Conservation (phyloP, 2,888 invertebrate genomes). For the Himalopsyche anomala region DNA sequence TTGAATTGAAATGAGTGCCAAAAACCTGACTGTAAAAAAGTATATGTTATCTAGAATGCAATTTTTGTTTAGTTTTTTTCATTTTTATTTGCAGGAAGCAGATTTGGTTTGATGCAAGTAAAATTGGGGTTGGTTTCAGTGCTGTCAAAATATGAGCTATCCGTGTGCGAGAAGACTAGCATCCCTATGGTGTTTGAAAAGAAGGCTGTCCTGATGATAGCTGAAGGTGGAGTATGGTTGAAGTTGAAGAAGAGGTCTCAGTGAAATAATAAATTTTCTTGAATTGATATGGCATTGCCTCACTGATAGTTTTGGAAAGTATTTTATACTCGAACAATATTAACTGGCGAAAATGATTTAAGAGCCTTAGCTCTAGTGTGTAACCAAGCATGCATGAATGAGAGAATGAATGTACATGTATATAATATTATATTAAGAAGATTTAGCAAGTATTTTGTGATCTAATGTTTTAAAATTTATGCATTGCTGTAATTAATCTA, state of each 20-base stretch:
- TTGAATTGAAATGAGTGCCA: background rate
- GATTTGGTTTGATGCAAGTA: constrained; percentile 68
- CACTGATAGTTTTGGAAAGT: background rate
- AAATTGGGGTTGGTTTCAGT: constrained; percentile 68
- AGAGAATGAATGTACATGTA: too few relatives aligned
- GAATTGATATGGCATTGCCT: too few relatives aligned
- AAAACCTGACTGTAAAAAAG: too few relatives aligned
- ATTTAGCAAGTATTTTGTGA: too few relatives aligned
- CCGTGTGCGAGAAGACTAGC: constrained; percentile 66
- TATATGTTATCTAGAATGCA: too few relatives aligned
- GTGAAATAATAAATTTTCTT: background rate
- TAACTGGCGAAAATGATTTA: too few relatives aligned
- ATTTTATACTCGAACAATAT: background rate
- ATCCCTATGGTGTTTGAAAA: constrained; percentile 67
- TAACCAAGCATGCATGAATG: too few relatives aligned
- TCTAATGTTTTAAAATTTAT: too few relatives aligned
- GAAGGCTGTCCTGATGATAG: constrained; percentile 64
- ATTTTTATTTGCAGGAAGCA: constrained; percentile 66
- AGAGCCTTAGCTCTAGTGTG: too few relatives aligned
- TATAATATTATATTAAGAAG: too few relatives aligned
- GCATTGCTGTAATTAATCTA: too few relatives aligned
- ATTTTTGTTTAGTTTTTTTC: background rate
- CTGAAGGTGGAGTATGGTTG: constrained; percentile 66
- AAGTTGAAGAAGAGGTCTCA: constrained; percentile 64
- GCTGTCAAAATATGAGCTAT: constrained; percentile 67